These are phyloP conservation scores for Dipodomys stephensi DNA, from an alignment of 2,113 vertebrate genomes.

Conservation along the genomic window DNA sequence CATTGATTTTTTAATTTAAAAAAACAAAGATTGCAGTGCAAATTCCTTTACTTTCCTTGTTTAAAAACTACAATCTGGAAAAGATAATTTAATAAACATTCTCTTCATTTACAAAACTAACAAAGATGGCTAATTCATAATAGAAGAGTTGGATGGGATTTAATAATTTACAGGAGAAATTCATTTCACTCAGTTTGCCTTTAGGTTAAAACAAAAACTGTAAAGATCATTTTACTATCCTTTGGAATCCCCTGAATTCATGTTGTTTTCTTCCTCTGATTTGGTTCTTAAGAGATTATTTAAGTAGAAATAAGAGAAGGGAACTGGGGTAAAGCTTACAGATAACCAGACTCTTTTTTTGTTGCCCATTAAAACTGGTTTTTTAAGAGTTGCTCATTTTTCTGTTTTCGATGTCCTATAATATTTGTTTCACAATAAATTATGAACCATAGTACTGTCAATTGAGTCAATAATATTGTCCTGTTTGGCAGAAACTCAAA, in stretches of 20 bases:
- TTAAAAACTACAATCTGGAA: not conserved
- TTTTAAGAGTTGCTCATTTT: not conserved
- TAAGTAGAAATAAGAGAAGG: not conserved
- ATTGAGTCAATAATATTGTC: conserved; percentile 30
- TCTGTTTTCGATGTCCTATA: conserved; percentile 13
- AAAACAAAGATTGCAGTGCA: not conserved
- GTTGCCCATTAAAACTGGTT: not conserved
- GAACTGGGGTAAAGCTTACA: not conserved
- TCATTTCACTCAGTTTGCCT: not conserved
- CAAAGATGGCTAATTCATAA: not conserved
- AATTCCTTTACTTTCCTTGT: conserved; percentile 4
- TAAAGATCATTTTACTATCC: not conserved
- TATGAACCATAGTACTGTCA: conserved; percentile 21
- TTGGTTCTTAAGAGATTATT: conserved; percentile 5
- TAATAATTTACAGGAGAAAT: not conserved
- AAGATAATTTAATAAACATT: not conserved
- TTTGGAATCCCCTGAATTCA: not conserved
- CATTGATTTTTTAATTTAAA: conserved; percentile 39
- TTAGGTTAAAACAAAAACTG: not conserved
- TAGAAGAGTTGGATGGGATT: not conserved
- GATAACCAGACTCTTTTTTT: not conserved
- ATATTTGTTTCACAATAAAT: conserved; percentile 50
- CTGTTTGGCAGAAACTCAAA: conserved; percentile 29
- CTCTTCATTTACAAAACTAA: conserved; percentile 38
- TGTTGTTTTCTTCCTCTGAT: not conserved